These are phyloP conservation scores for Stramonita haemastoma DNA, from an alignment of 2,888 invertebrate species.

Conservation along the genomic window DNA sequence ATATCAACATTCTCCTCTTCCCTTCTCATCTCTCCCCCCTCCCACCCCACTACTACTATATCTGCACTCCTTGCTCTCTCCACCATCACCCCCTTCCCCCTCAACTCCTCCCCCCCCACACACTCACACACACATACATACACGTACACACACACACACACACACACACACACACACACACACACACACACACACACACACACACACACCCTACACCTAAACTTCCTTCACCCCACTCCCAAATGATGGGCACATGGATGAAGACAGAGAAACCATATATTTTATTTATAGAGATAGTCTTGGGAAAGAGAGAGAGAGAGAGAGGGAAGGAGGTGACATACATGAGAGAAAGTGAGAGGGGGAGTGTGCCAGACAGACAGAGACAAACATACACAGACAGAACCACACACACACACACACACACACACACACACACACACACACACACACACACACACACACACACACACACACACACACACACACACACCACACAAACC, in stretches of 20 bases:
- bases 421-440: background rate
- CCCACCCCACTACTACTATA: background rate
- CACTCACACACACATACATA: background rate
- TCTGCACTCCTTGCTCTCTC: background rate
- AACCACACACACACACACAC: background rate
- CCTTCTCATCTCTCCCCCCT: background rate
- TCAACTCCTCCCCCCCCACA: background rate
- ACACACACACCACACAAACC: too few relatives aligned
- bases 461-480: conserved; percentile 4
- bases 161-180: conserved; percentile 2
- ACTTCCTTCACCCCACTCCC: too few relatives aligned
- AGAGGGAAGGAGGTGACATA: background rate
- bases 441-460: background rate
- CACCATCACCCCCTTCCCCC: background rate
- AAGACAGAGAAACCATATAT: too few relatives aligned
- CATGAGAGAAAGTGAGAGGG: background rate
- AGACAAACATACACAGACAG: background rate
- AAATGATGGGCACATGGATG: too few relatives aligned
- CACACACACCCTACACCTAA: too few relatives aligned
- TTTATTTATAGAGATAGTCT: background rate
- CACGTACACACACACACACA: background rate
- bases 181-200: background rate
- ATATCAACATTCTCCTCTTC: background rate
- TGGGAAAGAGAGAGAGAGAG: background rate
- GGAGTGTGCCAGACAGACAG: background rate